Conservation (phyloP, 1,140 invertebrate species). For the Brachionus manjavacas region DNA sequence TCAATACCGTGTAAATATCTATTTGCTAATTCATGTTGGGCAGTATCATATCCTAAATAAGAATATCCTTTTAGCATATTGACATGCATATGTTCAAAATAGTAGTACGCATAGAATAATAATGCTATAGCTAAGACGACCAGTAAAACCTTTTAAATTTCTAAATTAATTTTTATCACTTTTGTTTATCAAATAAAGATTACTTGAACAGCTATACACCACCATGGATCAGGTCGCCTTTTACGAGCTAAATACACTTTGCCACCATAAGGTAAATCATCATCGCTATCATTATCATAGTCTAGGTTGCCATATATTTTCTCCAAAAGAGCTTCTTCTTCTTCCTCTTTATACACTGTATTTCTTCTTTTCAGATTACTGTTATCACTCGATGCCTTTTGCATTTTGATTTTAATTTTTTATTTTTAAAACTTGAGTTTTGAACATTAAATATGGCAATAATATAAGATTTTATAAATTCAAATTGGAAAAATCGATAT, state of each 20-base stretch:
- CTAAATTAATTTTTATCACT: conserved; percentile 42
- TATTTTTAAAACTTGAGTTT: background rate
- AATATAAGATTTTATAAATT: background rate
- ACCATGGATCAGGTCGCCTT: conserved; percentile 57
- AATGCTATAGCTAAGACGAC: conserved; percentile 49
- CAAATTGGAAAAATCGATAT: background rate
- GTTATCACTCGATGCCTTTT: background rate
- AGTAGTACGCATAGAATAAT: conserved; percentile 58
- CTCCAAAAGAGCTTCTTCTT: conserved; percentile 29
- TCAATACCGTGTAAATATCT: conserved; percentile 59
- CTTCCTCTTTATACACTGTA: background rate
- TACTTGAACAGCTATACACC: conserved; percentile 53
- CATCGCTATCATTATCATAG: conserved; percentile 51
- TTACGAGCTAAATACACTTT: conserved; percentile 58
- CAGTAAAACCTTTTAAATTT: conserved; percentile 48
- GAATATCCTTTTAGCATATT: conserved; percentile 60
- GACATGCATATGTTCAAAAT: conserved; percentile 62
- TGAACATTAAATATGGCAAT: background rate
- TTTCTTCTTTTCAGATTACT: conserved; percentile 7
- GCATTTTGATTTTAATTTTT: background rate
- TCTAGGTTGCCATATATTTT: background rate
- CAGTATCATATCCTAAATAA: conserved; percentile 59
- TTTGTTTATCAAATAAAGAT: background rate
- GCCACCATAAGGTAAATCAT: conserved; percentile 58
- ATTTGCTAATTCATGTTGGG: conserved; percentile 62